phyloP scores from a whole-genome alignment of 2,888 invertebrate genomes.

The Odontothrips loti region DNA sequence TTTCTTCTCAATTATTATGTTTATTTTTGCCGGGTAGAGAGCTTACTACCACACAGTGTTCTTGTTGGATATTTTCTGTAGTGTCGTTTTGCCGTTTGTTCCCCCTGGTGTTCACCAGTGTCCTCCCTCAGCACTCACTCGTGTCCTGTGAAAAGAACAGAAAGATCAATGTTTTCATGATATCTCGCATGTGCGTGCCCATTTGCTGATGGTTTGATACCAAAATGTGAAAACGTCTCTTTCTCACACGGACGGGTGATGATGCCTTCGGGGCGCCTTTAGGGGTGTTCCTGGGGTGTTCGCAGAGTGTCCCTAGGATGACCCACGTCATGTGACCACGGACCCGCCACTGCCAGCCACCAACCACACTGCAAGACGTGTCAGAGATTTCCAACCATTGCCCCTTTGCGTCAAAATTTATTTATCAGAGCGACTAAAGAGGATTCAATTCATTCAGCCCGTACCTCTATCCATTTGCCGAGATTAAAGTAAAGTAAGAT shows the following conservation, averaged over 20 bases:
- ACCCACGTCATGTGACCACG: not conserved
- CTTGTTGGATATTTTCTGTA: constrained; percentile 34
- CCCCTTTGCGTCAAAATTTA: not conserved
- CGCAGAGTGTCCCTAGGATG: not conserved
- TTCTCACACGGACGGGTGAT: too few relatives aligned
- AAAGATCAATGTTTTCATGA: too few relatives aligned
- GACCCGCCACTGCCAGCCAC: not conserved
- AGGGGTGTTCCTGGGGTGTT: not conserved
- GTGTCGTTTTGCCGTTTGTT: constrained; percentile 26
- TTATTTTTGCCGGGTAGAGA: constrained; percentile 30
- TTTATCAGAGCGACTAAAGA: not conserved
- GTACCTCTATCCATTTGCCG: not conserved
- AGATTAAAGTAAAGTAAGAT: not conserved
- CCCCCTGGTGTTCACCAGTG: not conserved
- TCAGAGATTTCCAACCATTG: not conserved
- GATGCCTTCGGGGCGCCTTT: too few relatives aligned
- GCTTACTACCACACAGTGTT: constrained; percentile 31
- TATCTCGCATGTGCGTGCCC: too few relatives aligned
- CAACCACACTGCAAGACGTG: not conserved
- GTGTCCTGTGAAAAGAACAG: not conserved
- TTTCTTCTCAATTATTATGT: constrained; percentile 35
- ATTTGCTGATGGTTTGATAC: too few relatives aligned
- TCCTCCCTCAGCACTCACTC: not conserved
- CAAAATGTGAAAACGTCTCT: too few relatives aligned
- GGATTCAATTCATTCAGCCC: not conserved